Base-by-base conservation (phyloP, 2,113 vertebrate genomes). In the Mobula birostris region DNA sequence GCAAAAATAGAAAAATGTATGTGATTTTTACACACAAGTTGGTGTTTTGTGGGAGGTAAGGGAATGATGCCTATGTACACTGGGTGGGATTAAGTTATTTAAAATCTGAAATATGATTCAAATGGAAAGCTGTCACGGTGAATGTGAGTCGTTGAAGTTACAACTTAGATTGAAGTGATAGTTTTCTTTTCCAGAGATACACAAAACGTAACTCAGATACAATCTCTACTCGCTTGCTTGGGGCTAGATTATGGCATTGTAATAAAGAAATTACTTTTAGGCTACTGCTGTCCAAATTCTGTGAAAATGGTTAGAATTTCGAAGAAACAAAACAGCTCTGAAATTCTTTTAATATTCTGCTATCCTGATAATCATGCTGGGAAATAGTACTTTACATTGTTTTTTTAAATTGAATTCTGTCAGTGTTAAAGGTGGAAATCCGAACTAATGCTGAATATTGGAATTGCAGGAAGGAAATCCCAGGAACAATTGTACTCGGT, bases 131-230 rank as follows among this genome's bases (percentile, higher is more conserved):
- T 92, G 90, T 92, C 90, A 72, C 8, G 11, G 24, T 48, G 17
- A 17, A 92, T 92, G 36, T 40, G 36, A 4, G 36, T 72, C 72
- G 90, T 72, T 92, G 72, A 70, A 92, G 68, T 92, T 92, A 15
- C 40, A 70, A 68, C 68, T 72, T 40, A 48, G 32, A 92, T 92
- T 92, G 21, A 72, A 92, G 21, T 92, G 90, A 72, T 66, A 72
- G 90, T 19, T 92, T 92, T n/a, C 32, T 66, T 92, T 92, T 72
- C 70, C 90, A 72, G 36, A 92, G 36, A 66, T 24, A 2, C 66
- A 70, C 2, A 21, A 72, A 70, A 72, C 72, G 4, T 91, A 88
- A 88, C 83, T n/a, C 56, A 2, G 83, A 63, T 15, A 88, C 21
- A 6, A 27, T 77, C 76, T 77, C 8, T 77, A 27, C 9, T 77